Conservation (phyloP, 2,113 vertebrate genomes). For the Shinisaurus crocodilurus region DNA sequence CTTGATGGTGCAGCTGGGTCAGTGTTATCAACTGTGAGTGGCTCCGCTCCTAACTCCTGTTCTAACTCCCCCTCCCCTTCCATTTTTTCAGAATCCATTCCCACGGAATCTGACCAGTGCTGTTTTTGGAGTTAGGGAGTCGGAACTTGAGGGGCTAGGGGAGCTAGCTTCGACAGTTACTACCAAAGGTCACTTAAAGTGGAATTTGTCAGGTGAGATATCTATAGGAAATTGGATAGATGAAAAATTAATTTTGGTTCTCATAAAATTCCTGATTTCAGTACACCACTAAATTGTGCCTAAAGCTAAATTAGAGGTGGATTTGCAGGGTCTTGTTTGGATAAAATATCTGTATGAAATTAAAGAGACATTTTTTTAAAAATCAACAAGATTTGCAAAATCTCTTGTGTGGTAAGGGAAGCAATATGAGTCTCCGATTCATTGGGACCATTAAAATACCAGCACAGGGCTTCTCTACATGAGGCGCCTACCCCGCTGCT, state of each 20-base stretch:
- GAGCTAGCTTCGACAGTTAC: too few relatives aligned
- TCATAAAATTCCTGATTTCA: not conserved
- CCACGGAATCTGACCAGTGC: too few relatives aligned
- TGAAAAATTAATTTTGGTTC: not conserved
- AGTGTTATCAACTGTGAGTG: too few relatives aligned
- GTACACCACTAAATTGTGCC: not conserved
- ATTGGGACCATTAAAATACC: not conserved
- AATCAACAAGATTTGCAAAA: not conserved
- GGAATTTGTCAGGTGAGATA: not conserved
- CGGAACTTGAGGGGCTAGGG: too few relatives aligned
- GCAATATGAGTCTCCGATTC: not conserved
- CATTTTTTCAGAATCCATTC: too few relatives aligned
- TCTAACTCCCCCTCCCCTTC: too few relatives aligned
- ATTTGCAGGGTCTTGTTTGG: not conserved
- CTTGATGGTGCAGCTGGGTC: too few relatives aligned
- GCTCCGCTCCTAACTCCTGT: too few relatives aligned
- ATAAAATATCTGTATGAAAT: not conserved
- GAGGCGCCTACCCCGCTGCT: too few relatives aligned
- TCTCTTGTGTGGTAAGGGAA: not conserved
- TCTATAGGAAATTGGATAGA: not conserved
- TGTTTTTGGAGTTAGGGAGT: too few relatives aligned
- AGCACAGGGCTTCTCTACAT: too few relatives aligned
- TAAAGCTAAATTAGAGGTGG: not conserved
- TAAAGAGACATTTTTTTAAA: not conserved
- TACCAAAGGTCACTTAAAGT: not conserved